Conservation (phyloP, 2,888 invertebrate species). For the Drosophila imparisetae region DNA sequence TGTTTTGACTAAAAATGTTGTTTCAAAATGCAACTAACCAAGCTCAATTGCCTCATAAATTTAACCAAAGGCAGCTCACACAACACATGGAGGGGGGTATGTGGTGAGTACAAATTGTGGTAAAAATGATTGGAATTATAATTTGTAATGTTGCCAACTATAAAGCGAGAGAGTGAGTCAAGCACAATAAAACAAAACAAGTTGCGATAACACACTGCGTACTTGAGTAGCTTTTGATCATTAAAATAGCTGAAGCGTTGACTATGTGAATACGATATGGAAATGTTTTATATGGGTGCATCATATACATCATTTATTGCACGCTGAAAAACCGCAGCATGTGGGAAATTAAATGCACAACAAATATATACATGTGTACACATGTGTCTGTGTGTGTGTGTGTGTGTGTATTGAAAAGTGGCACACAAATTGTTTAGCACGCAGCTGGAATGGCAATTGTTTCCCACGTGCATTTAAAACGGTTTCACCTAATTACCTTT, state of each 20-base stretch:
- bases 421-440: conserved; percentile 43
- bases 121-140: conserved; percentile 7
- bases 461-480: conserved; percentile 65
- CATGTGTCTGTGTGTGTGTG: neutral
- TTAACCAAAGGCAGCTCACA: neutral
- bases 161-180: neutral
- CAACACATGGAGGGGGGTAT: neutral
- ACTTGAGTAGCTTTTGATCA: conserved; percentile 3
- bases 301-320: neutral
- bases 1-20: neutral
- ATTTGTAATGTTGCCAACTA: neutral
- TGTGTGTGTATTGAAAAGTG: conserved; percentile 30
- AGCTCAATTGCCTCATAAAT: neutral
- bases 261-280: neutral
- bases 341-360: conserved; percentile 47
- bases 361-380: conserved; percentile 3
- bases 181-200: neutral
- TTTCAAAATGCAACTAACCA: neutral
- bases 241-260: conserved; percentile 3
- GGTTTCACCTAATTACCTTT: conserved; percentile 58
- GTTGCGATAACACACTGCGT: neutral
- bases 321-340: conserved; percentile 21
- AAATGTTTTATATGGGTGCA: neutral
- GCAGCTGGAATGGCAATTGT: conserved; percentile 30
- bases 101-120: neutral